Conservation (phyloP, 2,888 invertebrate genomes). For the Pharmacophagus antenor region DNA sequence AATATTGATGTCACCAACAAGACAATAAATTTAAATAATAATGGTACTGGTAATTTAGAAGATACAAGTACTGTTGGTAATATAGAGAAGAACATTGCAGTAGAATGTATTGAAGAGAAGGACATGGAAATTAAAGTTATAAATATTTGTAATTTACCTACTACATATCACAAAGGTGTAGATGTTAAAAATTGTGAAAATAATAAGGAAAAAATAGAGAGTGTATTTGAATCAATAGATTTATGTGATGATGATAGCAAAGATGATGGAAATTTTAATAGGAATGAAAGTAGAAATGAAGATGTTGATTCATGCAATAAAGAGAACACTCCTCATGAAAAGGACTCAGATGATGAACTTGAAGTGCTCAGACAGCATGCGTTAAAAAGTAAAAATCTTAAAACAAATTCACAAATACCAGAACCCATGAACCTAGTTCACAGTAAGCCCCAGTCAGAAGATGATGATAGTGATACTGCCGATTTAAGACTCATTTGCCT, state of each 20-base stretch:
- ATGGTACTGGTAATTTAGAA: background rate
- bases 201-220: constrained; percentile 31
- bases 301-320: constrained; percentile 42
- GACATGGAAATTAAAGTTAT: constrained; percentile 31
- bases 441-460: constrained; percentile 55
- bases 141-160: constrained; percentile 31
- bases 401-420: constrained; percentile 41
- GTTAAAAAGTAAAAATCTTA: constrained; percentile 64
- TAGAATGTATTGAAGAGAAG: constrained; percentile 6
- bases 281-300: constrained; percentile 35
- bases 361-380: constrained; percentile 70
- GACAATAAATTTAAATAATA: background rate
- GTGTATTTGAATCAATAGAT: constrained; percentile 43
- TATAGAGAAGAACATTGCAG: background rate
- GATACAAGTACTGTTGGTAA: background rate
- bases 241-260: constrained; percentile 47
- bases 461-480: constrained; percentile 82
- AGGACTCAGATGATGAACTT: constrained; percentile 72
- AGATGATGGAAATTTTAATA: constrained; percentile 30
- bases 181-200: constrained; percentile 29
- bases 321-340: constrained; percentile 38
- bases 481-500: constrained; percentile 84
- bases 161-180: constrained; percentile 15
- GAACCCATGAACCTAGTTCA: constrained; percentile 35
- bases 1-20: constrained; percentile 25